Conservation (phyloP, 2,797 vertebrate genomes). For the Helostoma temminkii region DNA sequence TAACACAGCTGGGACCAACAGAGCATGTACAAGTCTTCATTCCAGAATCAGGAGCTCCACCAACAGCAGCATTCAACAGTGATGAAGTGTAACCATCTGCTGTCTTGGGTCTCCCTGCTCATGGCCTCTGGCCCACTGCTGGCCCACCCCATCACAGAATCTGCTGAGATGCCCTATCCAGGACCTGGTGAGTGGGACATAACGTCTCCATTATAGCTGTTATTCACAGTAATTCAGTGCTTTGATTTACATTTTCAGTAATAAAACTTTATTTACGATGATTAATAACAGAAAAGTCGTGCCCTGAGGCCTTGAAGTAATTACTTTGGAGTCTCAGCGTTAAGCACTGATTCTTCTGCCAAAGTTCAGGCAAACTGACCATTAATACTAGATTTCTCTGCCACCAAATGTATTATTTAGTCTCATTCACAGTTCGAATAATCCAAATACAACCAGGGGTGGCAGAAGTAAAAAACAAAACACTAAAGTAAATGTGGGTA, state of each 20-base stretch:
- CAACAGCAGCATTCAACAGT: constrained; percentile 38
- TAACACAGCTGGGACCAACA: constrained; percentile 59
- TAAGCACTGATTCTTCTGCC: constrained; percentile 37
- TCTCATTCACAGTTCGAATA: constrained; percentile 14
- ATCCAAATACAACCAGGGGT: not conserved
- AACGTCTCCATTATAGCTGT: constrained; percentile 25
- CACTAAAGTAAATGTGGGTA: too few species aligned
- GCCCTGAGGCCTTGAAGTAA: constrained; percentile 34
- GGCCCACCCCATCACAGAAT: constrained; percentile 83
- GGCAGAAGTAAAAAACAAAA: too few species aligned
- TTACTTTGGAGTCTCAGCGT: constrained; percentile 36
- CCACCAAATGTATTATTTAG: constrained; percentile 5
- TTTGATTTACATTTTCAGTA: constrained; percentile 39
- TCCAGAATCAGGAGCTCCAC: constrained; percentile 49
- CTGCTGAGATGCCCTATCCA: constrained; percentile 81
- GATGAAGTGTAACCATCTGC: constrained; percentile 80
- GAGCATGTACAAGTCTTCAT: constrained; percentile 54
- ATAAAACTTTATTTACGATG: constrained; percentile 43
- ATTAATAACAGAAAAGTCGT: constrained; percentile 39
- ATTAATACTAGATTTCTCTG: constrained; percentile 11
- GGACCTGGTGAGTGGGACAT: constrained; percentile 79
- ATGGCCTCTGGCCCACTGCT: constrained; percentile 75
- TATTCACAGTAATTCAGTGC: constrained; percentile 18
- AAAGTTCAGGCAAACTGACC: constrained; percentile 28
- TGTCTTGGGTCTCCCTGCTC: constrained; percentile 81